phyloP scores from a whole-genome alignment of 2,888 invertebrate species.

The Galeruca laticollis region DNA sequence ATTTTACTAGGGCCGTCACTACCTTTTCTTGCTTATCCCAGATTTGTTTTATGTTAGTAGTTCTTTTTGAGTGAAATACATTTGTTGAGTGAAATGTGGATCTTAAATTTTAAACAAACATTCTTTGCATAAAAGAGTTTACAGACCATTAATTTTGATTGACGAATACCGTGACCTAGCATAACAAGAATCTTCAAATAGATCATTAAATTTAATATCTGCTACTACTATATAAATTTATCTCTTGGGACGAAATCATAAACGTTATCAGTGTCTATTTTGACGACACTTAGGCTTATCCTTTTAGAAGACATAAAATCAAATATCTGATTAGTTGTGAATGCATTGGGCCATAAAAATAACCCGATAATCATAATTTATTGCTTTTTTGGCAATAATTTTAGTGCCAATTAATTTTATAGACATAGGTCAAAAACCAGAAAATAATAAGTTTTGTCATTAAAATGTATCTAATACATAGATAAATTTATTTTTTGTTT shows the following conservation, averaged over 20 bases:
- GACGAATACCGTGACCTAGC: neutral
- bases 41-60: no score
- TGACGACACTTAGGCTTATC: slow-evolving; percentile 9
- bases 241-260: neutral
- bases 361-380: slow-evolving; percentile 24
- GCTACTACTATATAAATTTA: neutral
- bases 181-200: neutral
- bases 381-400: slow-evolving; percentile 21
- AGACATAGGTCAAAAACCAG: no score
- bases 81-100: no score
- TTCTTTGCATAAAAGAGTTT: neutral
- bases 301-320: slow-evolving; percentile 29
- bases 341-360: slow-evolving; percentile 29
- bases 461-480: no score
- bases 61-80: no score
- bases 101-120: neutral
- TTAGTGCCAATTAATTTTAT: neutral
- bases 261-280: slow-evolving; percentile 11
- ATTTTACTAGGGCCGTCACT: no score
- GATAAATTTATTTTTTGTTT: no score
- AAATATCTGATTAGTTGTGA: slow-evolving; percentile 28
- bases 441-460: no score
- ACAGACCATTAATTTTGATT: neutral
- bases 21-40: no score
- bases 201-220: slow-evolving; percentile 1